Base-by-base conservation (phyloP, 2,797 vertebrate species). In the Gobio occitaniae region DNA sequence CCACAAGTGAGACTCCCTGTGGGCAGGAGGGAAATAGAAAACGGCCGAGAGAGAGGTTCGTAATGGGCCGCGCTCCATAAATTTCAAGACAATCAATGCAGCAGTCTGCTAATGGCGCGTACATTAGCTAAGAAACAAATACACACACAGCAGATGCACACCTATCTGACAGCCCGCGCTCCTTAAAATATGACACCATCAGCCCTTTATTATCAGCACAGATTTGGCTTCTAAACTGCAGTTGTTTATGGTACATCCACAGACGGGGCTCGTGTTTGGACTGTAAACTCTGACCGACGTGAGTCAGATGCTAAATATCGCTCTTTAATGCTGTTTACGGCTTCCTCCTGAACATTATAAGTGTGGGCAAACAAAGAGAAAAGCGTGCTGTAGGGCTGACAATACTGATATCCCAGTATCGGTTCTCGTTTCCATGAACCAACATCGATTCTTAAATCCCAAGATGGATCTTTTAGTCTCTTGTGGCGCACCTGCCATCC, bases 51-150 rank as follows among this genome's bases (percentile, higher is more conserved):
- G 54, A 88, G 41, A 32, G 77, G 29, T 78, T 65, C 78, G 84
- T 89, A 89, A 90, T 87, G 77, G 85, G 86, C 52, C 19, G 19
- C 38, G 84, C 77, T 78, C 82, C 84, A 85, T 87, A 84, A 85
- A 79, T 89, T 83, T 81, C 66, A 48, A 59, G 83, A 74, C 77
- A 54, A 85, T 72, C 72, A 65, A 89, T 82, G 86, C 86, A 65
- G 74, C 80, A 54, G 84, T 25, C 82, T 63, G 82, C 84, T 89
- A 88, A 88, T 88, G 86, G 74, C 4, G 84, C 52, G 36, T 74
- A 77, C 66, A 72, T 87, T 86, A 90, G 85, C 84, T 87, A 82
- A 87, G 78, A 54, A 72, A 63, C 74, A 84, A 13, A 83, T 54
- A 77, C 80, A 59, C 47, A 16, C 25, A 3, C 16, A 59, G 32